Conservation (phyloP, 2,797 vertebrate species). For the Spheniscus humboldti region DNA sequence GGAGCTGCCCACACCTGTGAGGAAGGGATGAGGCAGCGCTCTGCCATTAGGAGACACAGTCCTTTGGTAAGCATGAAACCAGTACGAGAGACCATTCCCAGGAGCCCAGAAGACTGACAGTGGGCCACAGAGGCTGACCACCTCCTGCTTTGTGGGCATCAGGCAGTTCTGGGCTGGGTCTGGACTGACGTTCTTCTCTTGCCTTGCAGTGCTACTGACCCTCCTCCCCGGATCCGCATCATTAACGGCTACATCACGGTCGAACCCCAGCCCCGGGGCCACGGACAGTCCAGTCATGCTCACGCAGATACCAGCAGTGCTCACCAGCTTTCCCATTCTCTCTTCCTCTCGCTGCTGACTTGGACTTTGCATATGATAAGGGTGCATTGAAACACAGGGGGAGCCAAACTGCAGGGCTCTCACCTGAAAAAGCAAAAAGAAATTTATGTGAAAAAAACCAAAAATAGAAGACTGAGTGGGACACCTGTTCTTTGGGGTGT, state of each 20-base stretch:
- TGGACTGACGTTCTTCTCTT: not conserved
- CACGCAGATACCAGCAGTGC: constrained; percentile 20
- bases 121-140: not conserved
- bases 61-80: not conserved
- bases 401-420: not conserved
- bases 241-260: constrained; percentile 83
- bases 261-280: constrained; percentile 64
- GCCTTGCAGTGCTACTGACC: constrained; percentile 70
- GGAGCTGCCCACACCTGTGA: not conserved
- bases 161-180: not conserved
- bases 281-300: constrained; percentile 39
- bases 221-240: constrained; percentile 77
- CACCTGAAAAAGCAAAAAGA: not conserved
- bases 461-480: not conserved
- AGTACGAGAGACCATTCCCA: fast-evolving
- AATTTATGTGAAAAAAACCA: not conserved
- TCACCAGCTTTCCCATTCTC: not conserved
- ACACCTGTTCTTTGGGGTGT: not conserved
- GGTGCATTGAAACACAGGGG: not conserved
- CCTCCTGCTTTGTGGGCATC: not conserved
- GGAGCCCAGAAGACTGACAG: not conserved
- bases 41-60: not conserved
- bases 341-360: constrained; percentile 37
- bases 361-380: constrained; percentile 13
- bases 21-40: not conserved